Conservation (phyloP, 2,113 vertebrate genomes). For the Macquaria australasica region DNA sequence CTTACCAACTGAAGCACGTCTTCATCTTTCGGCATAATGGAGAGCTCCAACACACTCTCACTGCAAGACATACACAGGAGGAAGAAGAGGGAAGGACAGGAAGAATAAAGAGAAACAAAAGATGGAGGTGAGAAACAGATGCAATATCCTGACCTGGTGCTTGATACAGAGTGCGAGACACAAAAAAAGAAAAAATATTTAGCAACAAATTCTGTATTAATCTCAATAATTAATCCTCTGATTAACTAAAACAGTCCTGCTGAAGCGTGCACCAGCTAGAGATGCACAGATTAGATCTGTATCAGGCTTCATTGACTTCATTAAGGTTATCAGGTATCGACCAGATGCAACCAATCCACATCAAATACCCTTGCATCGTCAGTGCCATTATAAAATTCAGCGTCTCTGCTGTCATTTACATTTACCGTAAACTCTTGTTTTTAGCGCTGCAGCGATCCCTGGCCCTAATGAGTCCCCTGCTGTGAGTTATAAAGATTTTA, state of each 20-base stretch:
- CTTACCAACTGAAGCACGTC: conserved; percentile 98
- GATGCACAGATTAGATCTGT: background rate
- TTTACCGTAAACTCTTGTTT: background rate
- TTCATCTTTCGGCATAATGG: conserved; percentile 98
- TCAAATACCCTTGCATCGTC: background rate
- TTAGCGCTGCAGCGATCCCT: background rate
- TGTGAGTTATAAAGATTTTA: background rate
- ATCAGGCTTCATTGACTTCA: background rate
- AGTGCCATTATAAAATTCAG: background rate
- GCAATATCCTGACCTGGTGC: background rate
- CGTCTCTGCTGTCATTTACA: background rate
- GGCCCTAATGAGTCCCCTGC: background rate
- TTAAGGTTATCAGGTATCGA: background rate
- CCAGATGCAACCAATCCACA: background rate
- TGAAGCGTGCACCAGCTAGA: background rate
- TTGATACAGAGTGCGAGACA: background rate
- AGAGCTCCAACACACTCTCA: conserved; percentile 93
- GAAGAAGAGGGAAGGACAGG: conserved; percentile 14
- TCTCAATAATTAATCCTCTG: background rate
- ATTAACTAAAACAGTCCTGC: background rate
- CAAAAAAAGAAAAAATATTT: background rate
- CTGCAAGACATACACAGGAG: conserved; percentile 77
- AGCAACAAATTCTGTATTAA: background rate
- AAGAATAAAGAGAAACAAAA: background rate
- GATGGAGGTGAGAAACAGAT: background rate